Evolutionary conservation across 2,888 invertebrate species (phyloP), one percentile per base, ranked within the genome.

Genomic region (Calameuta idolon): DNA sequence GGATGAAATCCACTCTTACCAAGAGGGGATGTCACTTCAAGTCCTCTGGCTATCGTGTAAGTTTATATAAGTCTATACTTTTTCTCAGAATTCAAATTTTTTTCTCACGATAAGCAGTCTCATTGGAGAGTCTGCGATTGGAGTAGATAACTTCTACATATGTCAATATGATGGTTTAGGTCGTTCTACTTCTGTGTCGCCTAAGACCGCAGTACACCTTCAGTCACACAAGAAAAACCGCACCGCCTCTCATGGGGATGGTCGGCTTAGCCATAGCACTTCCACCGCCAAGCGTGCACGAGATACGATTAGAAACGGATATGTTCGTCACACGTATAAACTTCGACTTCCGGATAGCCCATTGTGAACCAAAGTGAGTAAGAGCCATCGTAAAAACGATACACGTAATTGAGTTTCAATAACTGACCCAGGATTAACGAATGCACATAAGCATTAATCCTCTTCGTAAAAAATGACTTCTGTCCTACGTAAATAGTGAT

Each of bases 1-100:
- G 99, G 84, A 99, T 99, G 98, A 99, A 99, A 92, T 99, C 99
- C 77, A 99, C 99, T 0, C 93, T 99, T 81, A 98, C 99, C 75
- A 99, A 99, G 93, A 94, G 99, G 88, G 99, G 99, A 80, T 99
- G 98, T 91, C 98, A 98, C 92, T 98, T 98, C 92, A 98, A 98
- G 92, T 98, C 98, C 69, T 98, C 98, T 83, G 98, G 98, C 92
- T 98, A 98, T 92, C 94, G 98, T 94, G 98, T 98, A 94, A 95
- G 96, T 92, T 76, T 75, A 15, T 15, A 15, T 15, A 4, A 40
- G 15, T 15, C 4, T 15, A 40, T 40, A 5, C 4, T 40, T 40
- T 15, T 40, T 15, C 40, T 15, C 40, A 15, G 40, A 40, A 40
- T 40, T 1, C 15, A 15, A 15, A 15, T 4, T 40, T 0, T 40